phyloP scores from a whole-genome alignment of 2,888 invertebrate genomes.

The Glaucopsyche alexis region DNA sequence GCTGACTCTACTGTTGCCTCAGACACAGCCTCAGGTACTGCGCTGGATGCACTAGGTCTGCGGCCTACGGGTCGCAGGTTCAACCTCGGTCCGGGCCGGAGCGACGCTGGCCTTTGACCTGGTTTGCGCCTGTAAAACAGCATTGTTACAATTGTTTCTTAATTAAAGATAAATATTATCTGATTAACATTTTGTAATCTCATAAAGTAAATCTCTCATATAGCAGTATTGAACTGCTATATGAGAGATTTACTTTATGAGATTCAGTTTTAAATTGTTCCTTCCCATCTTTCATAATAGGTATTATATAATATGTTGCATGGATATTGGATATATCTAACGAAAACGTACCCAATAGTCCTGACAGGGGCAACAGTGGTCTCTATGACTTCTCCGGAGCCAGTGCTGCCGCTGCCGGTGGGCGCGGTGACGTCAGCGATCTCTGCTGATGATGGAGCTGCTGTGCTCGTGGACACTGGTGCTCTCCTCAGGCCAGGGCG shows the following conservation, averaged over 20 bases:
- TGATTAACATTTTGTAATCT: neutral
- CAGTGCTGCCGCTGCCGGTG: slow-evolving; percentile 47
- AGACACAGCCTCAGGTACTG: slow-evolving; percentile 65
- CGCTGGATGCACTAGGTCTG: slow-evolving; percentile 66
- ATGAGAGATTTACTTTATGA: too few species aligned
- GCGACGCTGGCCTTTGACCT: slow-evolving; percentile 69
- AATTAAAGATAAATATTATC: neutral
- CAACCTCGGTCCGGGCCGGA: slow-evolving; percentile 84
- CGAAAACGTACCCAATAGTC: slow-evolving; percentile 54
- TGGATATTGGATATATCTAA: too few species aligned
- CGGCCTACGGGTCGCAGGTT: slow-evolving; percentile 73
- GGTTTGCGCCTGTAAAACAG: slow-evolving; percentile 59
- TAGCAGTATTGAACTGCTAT: too few species aligned
- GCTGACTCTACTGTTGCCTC: slow-evolving; percentile 68
- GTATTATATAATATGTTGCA: too few species aligned
- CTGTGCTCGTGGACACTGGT: slow-evolving; percentile 53
- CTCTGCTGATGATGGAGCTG: slow-evolving; percentile 51
- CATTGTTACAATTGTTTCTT: neutral
- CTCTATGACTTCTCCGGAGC: slow-evolving; percentile 42
- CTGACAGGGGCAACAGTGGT: slow-evolving; percentile 56
- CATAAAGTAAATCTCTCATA: too few species aligned
- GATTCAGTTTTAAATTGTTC: too few species aligned
- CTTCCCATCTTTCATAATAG: too few species aligned
- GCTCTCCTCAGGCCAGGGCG: slow-evolving; percentile 66
- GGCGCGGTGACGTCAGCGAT: slow-evolving; percentile 52